Conservation (phyloP, 2,888 invertebrate species). For the Girardia tigrina region DNA sequence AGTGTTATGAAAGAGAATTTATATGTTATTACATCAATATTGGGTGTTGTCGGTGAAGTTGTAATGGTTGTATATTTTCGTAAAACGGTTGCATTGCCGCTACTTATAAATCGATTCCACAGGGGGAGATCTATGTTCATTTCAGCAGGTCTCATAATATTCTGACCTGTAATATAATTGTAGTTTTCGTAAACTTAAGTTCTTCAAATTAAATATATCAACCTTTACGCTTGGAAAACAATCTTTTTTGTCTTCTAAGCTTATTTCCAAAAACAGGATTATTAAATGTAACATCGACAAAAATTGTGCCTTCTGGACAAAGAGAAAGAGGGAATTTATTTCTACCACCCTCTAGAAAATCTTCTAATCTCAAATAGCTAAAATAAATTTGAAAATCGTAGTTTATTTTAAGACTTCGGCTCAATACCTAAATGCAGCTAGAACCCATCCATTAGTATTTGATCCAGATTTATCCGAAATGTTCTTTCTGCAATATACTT, state of each 20-base stretch:
- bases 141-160: conserved; percentile 82
- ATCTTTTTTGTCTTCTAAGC: conserved; percentile 84
- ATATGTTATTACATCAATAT: background rate
- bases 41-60: background rate
- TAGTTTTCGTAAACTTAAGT: background rate
- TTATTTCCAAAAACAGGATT: conserved; percentile 52
- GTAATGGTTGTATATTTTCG: conserved; percentile 42
- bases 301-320: conserved; percentile 89
- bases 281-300: conserved; percentile 63
- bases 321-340: conserved; percentile 92
- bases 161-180: conserved; percentile 53
- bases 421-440: conserved; percentile 26
- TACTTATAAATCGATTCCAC: conserved; percentile 56
- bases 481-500: conserved; percentile 77
- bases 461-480: conserved; percentile 24
- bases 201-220: conserved; percentile 45
- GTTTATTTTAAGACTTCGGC: background rate
- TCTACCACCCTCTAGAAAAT: conserved; percentile 71
- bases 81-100: conserved; percentile 44
- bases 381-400: conserved; percentile 47
- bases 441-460: conserved; percentile 21
- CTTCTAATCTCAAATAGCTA: conserved; percentile 85
- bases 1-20: background rate
- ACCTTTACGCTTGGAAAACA: conserved; percentile 77
- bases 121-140: conserved; percentile 97